phyloP scores from a whole-genome alignment of 2,797 vertebrate species.

The Trachurus trachurus region DNA sequence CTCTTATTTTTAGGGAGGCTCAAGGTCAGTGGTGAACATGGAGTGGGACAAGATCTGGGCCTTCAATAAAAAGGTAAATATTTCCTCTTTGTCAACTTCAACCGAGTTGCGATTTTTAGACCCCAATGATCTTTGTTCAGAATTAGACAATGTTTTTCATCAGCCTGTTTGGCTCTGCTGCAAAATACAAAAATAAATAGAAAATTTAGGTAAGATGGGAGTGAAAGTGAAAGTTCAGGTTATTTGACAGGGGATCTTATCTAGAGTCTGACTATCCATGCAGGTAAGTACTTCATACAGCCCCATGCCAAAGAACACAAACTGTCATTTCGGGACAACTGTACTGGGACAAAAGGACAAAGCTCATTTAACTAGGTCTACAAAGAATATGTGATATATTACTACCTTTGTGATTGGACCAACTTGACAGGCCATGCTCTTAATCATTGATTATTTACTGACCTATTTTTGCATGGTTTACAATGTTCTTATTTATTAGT shows the following conservation, averaged over 20 bases:
- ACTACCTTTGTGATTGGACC: background rate
- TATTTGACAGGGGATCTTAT: too few species aligned
- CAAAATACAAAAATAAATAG: too few species aligned
- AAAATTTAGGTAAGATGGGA: too few species aligned
- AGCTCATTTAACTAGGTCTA: background rate
- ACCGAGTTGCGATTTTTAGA: background rate
- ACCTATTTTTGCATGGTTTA: background rate
- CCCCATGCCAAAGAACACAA: too few species aligned
- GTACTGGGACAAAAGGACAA: background rate
- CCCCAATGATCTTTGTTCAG: background rate
- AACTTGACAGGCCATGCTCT: background rate
- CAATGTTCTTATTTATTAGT: background rate
- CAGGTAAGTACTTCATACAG: too few species aligned
- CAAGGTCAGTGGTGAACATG: slow-evolving; percentile 98
- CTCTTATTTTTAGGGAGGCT: slow-evolving; percentile 89
- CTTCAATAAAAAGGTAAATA: slow-evolving; percentile 97
- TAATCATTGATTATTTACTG: background rate
- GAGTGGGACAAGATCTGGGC: slow-evolving; percentile 99
- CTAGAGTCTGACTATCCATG: too few species aligned
- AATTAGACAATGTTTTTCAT: background rate
- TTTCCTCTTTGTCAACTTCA: background rate
- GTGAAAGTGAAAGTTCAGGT: background rate
- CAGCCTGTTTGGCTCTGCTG: background rate
- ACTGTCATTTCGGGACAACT: too few species aligned
- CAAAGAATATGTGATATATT: background rate